Evolutionary conservation across 2,888 invertebrate genomes (phyloP).

Genomic region (Ornithoptera alexandrae): DNA sequence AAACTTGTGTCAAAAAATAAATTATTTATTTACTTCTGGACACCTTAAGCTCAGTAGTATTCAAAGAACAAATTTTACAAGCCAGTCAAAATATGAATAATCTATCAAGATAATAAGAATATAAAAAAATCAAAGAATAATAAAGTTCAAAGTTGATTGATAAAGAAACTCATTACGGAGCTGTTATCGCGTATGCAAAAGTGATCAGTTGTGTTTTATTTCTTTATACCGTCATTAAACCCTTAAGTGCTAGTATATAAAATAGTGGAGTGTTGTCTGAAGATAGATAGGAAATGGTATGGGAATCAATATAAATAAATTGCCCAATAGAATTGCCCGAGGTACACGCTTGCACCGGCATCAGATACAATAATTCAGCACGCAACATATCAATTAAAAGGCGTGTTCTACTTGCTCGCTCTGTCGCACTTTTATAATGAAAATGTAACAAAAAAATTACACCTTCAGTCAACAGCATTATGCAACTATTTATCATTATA

Average conservation of each 20-base stretch:
- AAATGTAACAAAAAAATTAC: slow-evolving; percentile 42
- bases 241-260: slow-evolving; percentile 47
- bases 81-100: background rate
- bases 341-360: slow-evolving; percentile 58
- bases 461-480: background rate
- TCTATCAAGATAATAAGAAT: background rate
- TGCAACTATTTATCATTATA: background rate
- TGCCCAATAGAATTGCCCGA: slow-evolving; percentile 68
- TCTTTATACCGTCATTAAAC: slow-evolving; percentile 42
- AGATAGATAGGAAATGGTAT: slow-evolving; percentile 61
- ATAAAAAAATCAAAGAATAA: background rate
- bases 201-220: slow-evolving; percentile 39
- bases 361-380: slow-evolving; percentile 71
- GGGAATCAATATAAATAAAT: slow-evolving; percentile 74
- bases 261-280: slow-evolving; percentile 57
- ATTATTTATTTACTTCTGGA: too few species aligned
- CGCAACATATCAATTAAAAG: slow-evolving; percentile 75
- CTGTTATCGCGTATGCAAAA: slow-evolving; percentile 17
- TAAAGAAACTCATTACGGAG: slow-evolving; percentile 12
- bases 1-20: too few species aligned
- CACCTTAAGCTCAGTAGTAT: too few species aligned
- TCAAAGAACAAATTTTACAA: too few species aligned
- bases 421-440: slow-evolving; percentile 52
- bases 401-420: slow-evolving; percentile 63
- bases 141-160: slow-evolving; percentile 8